Evolutionary conservation across 2,888 invertebrate species (phyloP), one percentile per base, ranked within the genome.

Genomic region (Sturmia bella): DNA sequence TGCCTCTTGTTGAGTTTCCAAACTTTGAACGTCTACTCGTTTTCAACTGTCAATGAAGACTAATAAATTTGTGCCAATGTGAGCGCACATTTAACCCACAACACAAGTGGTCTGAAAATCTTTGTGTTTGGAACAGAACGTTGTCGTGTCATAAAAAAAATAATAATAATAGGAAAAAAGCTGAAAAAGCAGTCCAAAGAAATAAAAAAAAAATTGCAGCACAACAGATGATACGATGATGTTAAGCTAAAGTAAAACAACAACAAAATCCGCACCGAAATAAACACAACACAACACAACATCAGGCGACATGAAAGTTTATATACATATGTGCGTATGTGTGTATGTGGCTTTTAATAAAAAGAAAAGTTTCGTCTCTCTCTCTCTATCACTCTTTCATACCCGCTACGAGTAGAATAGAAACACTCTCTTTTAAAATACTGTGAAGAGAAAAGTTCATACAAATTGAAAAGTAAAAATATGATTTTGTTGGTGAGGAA

Each of bases 31-130:
- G 77, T 80, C 84, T 80, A 81, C 52, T 73, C 84, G 68, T 50
- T 83, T 50, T 82, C 73, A 85, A 84, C 76, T 85, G 85, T 84
- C 85, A 84, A 82, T 84, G 80, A 85, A 85, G 85, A 85, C 85
- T 85, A 80, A 81, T 77, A 74, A 54, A 24, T 69, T 74, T 63
- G n/a, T 72, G 79, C 75, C 54, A 73, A 81, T 69, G 78, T 54
- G 82, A 75, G 69, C 80, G 57, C 80, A 76, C 84, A 85, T 85
- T 84, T 84, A 85, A 84, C 82, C 78, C 64, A 80, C 61, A 59
- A 64, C 43, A 63, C 61, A 59, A 66, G 15, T 37, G 45, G 54
- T 75, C 21, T 74, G 45, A 48, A 61, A 61, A 68, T 73, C 43
- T 48, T 6, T 32, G 0, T 15, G 52, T 61, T 48, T 45, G 79